phyloP scores from a whole-genome alignment of 2,113 vertebrate species.

The Toxotes jaculatrix region DNA sequence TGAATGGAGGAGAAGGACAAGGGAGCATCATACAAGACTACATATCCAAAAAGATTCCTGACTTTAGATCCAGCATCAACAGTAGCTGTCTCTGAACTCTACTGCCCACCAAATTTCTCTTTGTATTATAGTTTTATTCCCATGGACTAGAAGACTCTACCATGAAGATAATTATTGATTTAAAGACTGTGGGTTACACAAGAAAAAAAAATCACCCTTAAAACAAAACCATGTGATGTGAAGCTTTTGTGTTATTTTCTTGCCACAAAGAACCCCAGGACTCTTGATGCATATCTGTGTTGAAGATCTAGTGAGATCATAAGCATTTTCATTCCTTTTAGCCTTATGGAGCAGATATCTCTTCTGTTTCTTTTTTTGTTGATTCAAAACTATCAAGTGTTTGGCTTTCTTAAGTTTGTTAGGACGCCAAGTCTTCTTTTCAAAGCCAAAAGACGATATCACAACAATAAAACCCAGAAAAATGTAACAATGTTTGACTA shows the following conservation, averaged over 20 bases:
- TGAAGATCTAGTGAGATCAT: constrained; percentile 73
- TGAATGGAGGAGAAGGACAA: constrained; percentile 33
- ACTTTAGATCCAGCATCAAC: constrained; percentile 64
- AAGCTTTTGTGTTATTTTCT: constrained; percentile 76
- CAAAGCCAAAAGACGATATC: constrained; percentile 55
- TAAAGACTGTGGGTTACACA: constrained; percentile 69
- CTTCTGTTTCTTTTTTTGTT: constrained; percentile 61
- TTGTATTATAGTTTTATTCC: constrained; percentile 81
- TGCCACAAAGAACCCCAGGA: constrained; percentile 64
- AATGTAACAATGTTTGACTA: constrained; percentile 64
- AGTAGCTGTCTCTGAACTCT: constrained; percentile 72
- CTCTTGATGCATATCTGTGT: constrained; percentile 80
- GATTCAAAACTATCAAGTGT: constrained; percentile 67
- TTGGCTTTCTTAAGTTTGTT: constrained; percentile 72
- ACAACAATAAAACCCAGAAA: constrained; percentile 59
- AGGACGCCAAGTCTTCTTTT: constrained; percentile 74
- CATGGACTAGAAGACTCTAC: constrained; percentile 64
- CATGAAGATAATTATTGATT: constrained; percentile 77
- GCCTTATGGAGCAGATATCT: constrained; percentile 72
- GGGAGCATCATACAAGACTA: constrained; percentile 53
- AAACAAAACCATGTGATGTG: constrained; percentile 77
- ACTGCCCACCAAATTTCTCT: constrained; percentile 72
- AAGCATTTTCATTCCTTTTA: constrained; percentile 79
- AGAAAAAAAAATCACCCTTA: constrained; percentile 50
- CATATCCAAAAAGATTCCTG: constrained; percentile 64